Percentiles rank a stretch among this genome's conserved stretches.
Evolutionary conservation across 2,888 invertebrate genomes (phyloP).

Genomic region (Imbricaverruca yamaguchii): DNA sequence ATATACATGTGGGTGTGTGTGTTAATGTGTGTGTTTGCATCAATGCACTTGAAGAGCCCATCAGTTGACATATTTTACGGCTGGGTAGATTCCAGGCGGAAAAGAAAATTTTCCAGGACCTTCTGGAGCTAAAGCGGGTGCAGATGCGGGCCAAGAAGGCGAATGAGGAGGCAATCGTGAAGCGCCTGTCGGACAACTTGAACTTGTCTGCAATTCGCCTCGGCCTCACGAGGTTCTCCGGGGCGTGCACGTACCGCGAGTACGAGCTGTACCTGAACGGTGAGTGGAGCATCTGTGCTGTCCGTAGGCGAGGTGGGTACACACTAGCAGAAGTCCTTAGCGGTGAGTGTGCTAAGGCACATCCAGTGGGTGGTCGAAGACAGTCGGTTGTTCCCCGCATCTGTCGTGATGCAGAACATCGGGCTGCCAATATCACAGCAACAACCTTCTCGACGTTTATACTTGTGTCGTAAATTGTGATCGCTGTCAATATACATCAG

Average conservation of each 20-base stretch:
- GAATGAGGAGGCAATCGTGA: constrained; percentile 78
- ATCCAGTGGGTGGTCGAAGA: too few relatives aligned
- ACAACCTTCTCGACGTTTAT: too few relatives aligned
- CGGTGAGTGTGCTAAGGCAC: too few relatives aligned
- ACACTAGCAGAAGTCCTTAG: neutral
- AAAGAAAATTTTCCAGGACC: constrained; percentile 65
- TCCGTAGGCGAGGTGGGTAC: neutral
- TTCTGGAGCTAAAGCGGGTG: constrained; percentile 80
- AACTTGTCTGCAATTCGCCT: constrained; percentile 60
- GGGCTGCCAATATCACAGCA: too few relatives aligned
- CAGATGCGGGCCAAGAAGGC: constrained; percentile 84
- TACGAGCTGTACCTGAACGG: constrained; percentile 84
- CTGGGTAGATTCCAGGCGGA: neutral
- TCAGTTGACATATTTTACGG: too few relatives aligned
- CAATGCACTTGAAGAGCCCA: too few relatives aligned
- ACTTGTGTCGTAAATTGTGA: too few relatives aligned
- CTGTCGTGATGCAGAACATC: too few relatives aligned
- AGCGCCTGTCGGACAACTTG: constrained; percentile 75
- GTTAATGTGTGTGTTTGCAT: too few relatives aligned
- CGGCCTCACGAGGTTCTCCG: constrained; percentile 50
- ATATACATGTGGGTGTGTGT: too few relatives aligned
- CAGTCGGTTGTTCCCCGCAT: too few relatives aligned
- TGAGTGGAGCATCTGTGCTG: constrained; percentile 34
- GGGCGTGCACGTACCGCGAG: constrained; percentile 46
- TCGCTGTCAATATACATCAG: too few relatives aligned